A percentile compares a stretch with the other conserved stretches of the same genome.
phyloP scores from a whole-genome alignment of 2,797 vertebrate genomes.

The Telmatherina bonti region DNA sequence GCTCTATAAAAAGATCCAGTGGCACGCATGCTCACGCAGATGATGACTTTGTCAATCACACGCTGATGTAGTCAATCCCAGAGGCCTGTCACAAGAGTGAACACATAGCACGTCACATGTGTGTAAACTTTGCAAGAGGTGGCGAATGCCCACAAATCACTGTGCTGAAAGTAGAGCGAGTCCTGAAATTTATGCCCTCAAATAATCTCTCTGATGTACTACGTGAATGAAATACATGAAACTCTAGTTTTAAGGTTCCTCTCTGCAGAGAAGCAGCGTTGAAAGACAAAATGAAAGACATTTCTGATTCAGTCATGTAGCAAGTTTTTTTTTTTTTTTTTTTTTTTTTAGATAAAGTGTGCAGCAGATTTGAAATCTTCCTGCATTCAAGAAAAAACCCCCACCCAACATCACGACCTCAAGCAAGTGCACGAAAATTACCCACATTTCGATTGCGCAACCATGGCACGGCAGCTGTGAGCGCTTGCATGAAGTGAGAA shows the following conservation, averaged over 20 bases:
- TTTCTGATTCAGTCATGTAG: constrained; percentile 21
- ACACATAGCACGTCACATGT: constrained; percentile 16
- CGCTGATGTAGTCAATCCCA: constrained; percentile 65
- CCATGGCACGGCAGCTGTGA: neutral
- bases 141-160: constrained; percentile 19
- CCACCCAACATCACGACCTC: constrained; percentile 9
- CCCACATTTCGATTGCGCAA: neutral
- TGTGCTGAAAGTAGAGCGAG: neutral
- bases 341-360: too few species aligned
- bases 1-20: constrained; percentile 75
- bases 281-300: constrained; percentile 5
- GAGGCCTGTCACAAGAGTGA: constrained; percentile 30
- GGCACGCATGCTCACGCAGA: constrained; percentile 41
- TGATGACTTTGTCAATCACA: constrained; percentile 74
- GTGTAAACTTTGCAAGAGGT: constrained; percentile 23
- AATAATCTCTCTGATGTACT: constrained; percentile 20
- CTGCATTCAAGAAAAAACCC: constrained; percentile 1
- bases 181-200: constrained; percentile 21
- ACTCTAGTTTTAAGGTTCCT: constrained; percentile 13
- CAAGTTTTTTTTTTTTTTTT: constrained; percentile 11
- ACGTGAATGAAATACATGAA: constrained; percentile 18
- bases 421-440: constrained; percentile 11
- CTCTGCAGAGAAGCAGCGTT: neutral
- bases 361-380: constrained; percentile 20
- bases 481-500: constrained; percentile 14